Evolutionary conservation across 2,888 invertebrate species (phyloP), one percentile per base, ranked within the genome.

Genomic region (Dasypolia templi): DNA sequence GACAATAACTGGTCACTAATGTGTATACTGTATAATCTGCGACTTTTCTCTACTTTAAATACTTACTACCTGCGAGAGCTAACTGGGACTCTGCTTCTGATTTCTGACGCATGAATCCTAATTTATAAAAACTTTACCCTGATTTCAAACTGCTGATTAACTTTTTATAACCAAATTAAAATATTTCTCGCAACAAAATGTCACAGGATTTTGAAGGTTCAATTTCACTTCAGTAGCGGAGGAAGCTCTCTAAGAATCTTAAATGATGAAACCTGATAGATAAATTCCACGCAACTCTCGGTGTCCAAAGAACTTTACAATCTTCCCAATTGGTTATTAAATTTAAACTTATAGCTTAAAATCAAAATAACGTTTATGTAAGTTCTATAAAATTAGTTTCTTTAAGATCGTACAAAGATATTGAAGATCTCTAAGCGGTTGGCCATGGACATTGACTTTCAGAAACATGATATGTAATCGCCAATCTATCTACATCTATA

Each of bases 1-100:
- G 89, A 90, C 89, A 89, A 88, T 88, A 89, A 86, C 87, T 86
- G 91, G 88, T 89, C 90, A 89, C 88, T 88, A 84, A 84, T 83
- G 76, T 81, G 56, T 77, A 68, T 76, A 77, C 64, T 53, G 35
- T 53, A 66, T 77, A 77, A 82, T 83, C 77, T 83, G 80, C 72
- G 65, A 84, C 67, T 81, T 79, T 84, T 84, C 86, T 86, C 83
- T 78, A 78, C 78, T 77, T 83, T 80, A 79, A 68, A 72, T 82
- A 67, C 63, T 71, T 66, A 68, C 58, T 62, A 62, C 39, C 63
- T 12, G 44, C 9, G 64, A 51, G 39, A 64, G 29, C n/a, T 67
- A 75, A 51, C 49, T 39, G 19, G 70, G 69, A 49, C 59, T 46
- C 29, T 26, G 17, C 12, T 63, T 11, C 29, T 49, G 56, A 29